phyloP scores from a whole-genome alignment of 2,888 invertebrate species.

The Pharmacophagus antenor region DNA sequence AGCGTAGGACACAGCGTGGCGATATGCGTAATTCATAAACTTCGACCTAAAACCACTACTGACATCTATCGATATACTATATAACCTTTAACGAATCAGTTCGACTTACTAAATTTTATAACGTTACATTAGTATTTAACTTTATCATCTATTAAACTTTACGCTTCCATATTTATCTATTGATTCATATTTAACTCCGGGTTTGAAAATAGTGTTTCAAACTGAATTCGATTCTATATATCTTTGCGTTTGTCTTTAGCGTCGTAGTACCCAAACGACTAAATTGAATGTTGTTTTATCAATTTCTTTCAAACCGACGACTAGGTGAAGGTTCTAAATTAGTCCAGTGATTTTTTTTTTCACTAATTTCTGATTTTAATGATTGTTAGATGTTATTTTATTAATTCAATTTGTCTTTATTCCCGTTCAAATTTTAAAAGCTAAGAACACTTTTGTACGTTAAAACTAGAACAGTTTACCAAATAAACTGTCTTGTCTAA shows the following conservation, averaged over 20 bases:
- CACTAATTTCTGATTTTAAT: no score
- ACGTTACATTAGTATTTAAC: background rate
- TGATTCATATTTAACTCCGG: background rate
- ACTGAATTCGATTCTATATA: background rate
- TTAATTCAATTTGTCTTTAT: no score
- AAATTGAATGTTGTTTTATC: no score
- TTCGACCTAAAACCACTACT: slow-evolving; percentile 43
- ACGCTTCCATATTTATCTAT: background rate
- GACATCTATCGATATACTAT: slow-evolving; percentile 32
- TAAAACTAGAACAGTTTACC: background rate
- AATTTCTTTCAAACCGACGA: no score
- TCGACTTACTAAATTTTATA: slow-evolving; percentile 9
- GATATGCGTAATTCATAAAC: slow-evolving; percentile 63
- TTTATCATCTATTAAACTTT: background rate
- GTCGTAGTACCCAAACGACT: no score
- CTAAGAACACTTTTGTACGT: no score
- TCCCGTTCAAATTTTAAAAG: no score
- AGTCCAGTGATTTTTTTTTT: no score
- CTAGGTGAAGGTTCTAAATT: no score
- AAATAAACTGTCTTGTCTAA: background rate
- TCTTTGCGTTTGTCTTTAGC: no score
- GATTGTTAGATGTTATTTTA: no score
- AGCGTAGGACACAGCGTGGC: slow-evolving; percentile 48
- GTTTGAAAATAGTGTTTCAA: background rate
- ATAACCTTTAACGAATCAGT: slow-evolving; percentile 29